Percentiles rank a stretch among this genome's conserved stretches.
Conservation (phyloP, 1,140 invertebrate species). For the Zaprionus nigranus region DNA sequence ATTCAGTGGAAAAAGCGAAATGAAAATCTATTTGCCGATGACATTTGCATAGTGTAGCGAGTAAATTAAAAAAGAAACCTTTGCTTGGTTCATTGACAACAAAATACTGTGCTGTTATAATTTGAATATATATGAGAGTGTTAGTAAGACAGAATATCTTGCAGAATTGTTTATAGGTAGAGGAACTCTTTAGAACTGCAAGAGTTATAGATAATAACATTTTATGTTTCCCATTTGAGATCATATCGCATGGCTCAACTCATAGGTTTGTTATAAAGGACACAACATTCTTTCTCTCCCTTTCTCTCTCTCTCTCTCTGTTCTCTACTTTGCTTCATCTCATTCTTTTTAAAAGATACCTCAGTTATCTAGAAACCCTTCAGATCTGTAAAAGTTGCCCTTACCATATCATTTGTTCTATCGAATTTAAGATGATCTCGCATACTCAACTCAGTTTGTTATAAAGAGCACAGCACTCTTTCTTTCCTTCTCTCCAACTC, state of each 20-base stretch:
- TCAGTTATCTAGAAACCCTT: background rate
- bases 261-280: background rate
- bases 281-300: background rate
- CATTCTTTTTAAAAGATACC: rapidly evolving
- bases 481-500: background rate
- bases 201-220: too few species aligned
- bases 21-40: background rate
- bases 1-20: background rate
- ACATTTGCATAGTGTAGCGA: background rate
- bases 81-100: background rate
- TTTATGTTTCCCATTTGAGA: too few species aligned
- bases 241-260: background rate
- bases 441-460: too few species aligned
- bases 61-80: conserved; percentile 1
- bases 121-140: too few species aligned
- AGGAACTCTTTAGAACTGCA: too few species aligned
- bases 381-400: background rate
- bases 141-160: too few species aligned
- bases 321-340: background rate
- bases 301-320: background rate
- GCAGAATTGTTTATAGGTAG: too few species aligned
- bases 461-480: background rate
- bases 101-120: too few species aligned
- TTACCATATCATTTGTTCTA: too few species aligned
- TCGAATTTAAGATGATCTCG: background rate